These are phyloP conservation scores for Nephotettix cincticeps DNA, from an alignment of 1,140 invertebrate species.

Conservation along the genomic window DNA sequence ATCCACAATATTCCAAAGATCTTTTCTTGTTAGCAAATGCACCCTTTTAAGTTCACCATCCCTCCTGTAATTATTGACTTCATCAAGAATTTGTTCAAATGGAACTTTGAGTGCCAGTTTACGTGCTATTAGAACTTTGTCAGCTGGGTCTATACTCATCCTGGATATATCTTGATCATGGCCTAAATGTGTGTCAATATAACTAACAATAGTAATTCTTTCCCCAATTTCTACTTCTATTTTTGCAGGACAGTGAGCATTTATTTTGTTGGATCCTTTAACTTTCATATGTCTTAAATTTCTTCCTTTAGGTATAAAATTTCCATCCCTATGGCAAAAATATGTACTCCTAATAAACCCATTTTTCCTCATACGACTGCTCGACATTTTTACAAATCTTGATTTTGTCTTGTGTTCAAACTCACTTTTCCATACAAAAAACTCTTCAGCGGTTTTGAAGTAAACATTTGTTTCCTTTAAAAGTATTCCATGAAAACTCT, in stretches of 20 bases:
- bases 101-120: slow-evolving; percentile 2
- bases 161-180: background rate
- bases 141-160: background rate
- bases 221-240: slow-evolving; percentile 6
- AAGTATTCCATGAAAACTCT: background rate
- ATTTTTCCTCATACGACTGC: background rate
- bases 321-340: slow-evolving; percentile 16
- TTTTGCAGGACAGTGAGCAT: slow-evolving; percentile 12
- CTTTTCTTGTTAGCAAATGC: background rate
- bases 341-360: slow-evolving; percentile 9
- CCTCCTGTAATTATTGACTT: background rate
- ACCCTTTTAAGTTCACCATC: background rate
- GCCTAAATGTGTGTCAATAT: background rate
- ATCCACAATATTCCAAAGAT: slow-evolving; percentile 8
- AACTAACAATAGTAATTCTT: background rate
- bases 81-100: slow-evolving; percentile 4
- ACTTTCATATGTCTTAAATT: slow-evolving; percentile 9
- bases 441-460: slow-evolving; percentile 1
- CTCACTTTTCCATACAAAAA: background rate
- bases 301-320: slow-evolving; percentile 16
- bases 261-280: slow-evolving; percentile 16
- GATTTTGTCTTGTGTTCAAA: background rate
- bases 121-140: background rate
- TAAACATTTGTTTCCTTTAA: background rate
- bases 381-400: slow-evolving; percentile 11